Evolutionary conservation across 2,113 vertebrate species (phyloP).

Genomic region (Brienomyrus longianalis): DNA sequence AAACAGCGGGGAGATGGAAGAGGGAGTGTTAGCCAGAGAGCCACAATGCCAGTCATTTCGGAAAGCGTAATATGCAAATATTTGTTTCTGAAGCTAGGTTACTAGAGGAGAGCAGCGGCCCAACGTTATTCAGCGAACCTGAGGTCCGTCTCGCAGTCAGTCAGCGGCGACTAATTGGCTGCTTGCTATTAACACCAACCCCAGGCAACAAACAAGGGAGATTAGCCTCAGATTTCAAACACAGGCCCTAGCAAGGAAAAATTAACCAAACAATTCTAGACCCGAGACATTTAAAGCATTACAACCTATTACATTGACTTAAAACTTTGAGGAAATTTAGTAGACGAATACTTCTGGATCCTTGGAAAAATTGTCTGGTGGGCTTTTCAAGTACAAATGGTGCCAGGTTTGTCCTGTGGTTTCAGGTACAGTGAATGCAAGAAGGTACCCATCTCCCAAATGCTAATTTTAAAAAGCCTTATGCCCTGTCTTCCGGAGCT

Average conservation of each 20-base stretch:
- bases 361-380: background rate
- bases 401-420: background rate
- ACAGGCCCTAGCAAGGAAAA: background rate
- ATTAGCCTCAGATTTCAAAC: background rate
- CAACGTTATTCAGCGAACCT: background rate
- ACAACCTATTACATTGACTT: background rate
- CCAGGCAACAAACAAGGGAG: background rate
- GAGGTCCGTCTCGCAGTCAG: background rate
- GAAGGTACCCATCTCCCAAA: background rate
- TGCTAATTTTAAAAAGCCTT: background rate
- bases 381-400: background rate
- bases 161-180: background rate
- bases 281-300: background rate
- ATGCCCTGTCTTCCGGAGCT: background rate
- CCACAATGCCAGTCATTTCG: background rate
- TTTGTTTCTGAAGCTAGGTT: background rate
- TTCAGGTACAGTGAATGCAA: background rate
- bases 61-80: background rate
- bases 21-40: background rate
- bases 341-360: background rate
- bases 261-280: background rate
- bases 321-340: background rate
- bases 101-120: background rate
- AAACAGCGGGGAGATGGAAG: background rate
- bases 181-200: background rate